Base-by-base conservation (phyloP, 2,113 vertebrate species). In the Ariopsis seemanni region DNA sequence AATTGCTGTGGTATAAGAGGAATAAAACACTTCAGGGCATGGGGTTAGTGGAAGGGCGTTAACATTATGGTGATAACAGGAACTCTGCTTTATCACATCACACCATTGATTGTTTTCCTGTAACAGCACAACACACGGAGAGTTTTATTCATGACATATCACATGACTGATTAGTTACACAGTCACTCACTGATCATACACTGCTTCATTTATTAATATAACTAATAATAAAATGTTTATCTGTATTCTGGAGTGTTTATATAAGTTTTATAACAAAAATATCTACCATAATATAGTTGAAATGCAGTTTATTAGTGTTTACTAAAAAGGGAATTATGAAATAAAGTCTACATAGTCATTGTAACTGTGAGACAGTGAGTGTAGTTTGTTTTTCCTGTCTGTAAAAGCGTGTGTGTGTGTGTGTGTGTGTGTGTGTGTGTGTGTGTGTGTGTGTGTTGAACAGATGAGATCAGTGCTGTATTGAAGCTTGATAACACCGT, bases 401-500 rank as follows among this genome's bases (percentile, higher is more conserved):
- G 62, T 86, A 20, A 22, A 55, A 75, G n/a, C 0, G 55, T 18
- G 50, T 34, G 30, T 84, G 58, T 77, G 80, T 48, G 22, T n/a
- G 11, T 78, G 52, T 12, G 74, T 57, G 11, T 48, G 52, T 85
- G 15, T 82, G 67, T 85, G 30, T 27, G 17, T 53, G 11, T 78
- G 52, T 12, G 74, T 57, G 11, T 48, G 52, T 85, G 15, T 82
- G 67, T 85, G 30, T 27, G 17, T 53, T 53, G 17, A 75, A 87
- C 94, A 99, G 98, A 97, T 96, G 98, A 99, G 94, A 97, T 99
- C 91, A 97, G 97, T 85, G 98, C 98, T 50, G 97, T 99, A 87
- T 94, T 99, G 95, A 99, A 99, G 96, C 95, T 99, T 92, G 98
- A 99, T 94, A 99, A 99, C 96, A 99, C 98, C 20, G 98, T 99